phyloP scores from a whole-genome alignment of 2,888 invertebrate species.

The Amphipoea oculea region DNA sequence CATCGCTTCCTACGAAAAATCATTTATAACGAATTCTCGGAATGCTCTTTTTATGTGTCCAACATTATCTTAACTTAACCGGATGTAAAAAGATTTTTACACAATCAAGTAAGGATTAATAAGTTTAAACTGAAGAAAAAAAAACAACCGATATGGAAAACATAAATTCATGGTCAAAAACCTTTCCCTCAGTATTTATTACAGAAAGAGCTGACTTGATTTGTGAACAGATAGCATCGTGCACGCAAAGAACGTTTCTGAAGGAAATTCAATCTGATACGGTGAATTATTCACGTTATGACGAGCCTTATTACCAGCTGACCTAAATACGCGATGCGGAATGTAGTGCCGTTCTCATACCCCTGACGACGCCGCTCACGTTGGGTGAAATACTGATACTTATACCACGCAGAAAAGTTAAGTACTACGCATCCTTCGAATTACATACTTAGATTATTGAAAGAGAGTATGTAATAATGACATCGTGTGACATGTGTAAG shows the following conservation, averaged over 20 bases:
- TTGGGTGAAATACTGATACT: slow-evolving; percentile 34
- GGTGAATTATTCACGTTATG: slow-evolving; percentile 81
- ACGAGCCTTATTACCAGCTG: slow-evolving; percentile 81
- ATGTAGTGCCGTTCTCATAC: slow-evolving; percentile 67
- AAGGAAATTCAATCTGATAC: slow-evolving; percentile 74
- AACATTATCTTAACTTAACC: slow-evolving; percentile 3
- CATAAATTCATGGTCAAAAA: slow-evolving; percentile 29
- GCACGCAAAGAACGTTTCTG: slow-evolving; percentile 69
- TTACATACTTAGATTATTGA: not conserved
- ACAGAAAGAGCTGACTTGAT: slow-evolving; percentile 43
- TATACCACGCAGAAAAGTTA: slow-evolving; percentile 18
- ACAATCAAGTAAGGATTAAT: not conserved
- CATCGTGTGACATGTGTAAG: not conserved
- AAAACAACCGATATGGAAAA: slow-evolving; percentile 3
- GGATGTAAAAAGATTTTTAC: not conserved
- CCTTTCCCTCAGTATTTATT: slow-evolving; percentile 35
- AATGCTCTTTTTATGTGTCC: slow-evolving; percentile 33
- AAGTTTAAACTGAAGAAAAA: slow-evolving; percentile 9
- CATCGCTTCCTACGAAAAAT: slow-evolving; percentile 55
- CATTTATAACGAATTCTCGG: slow-evolving; percentile 57
- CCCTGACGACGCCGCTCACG: slow-evolving; percentile 61
- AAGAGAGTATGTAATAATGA: not conserved
- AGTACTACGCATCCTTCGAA: slow-evolving; percentile 9
- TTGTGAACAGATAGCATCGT: slow-evolving; percentile 62
- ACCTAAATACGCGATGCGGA: slow-evolving; percentile 77